Evolutionary conservation across 2,113 vertebrate species (phyloP).

Genomic region (Charina bottae): DNA sequence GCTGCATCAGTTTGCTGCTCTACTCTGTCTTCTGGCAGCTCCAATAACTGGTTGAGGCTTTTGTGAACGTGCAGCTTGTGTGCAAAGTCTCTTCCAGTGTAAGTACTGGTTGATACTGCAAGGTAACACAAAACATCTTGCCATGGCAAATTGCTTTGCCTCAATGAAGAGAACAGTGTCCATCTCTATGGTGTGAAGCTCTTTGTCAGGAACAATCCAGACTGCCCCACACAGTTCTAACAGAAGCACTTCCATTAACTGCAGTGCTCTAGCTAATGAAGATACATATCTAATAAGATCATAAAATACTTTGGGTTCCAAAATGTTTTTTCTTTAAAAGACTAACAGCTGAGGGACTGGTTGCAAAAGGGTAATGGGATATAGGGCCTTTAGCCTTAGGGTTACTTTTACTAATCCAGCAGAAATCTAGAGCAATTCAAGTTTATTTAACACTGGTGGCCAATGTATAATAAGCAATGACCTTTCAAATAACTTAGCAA

Average conservation of each 20-base stretch:
- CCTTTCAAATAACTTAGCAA: not conserved
- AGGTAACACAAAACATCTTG: not conserved
- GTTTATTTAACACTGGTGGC: conserved; percentile 9
- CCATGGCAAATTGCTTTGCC: not conserved
- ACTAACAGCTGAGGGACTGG: conserved; percentile 7
- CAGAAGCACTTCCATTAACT: not conserved
- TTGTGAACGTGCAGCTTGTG: not conserved
- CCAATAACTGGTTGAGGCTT: not conserved
- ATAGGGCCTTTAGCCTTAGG: conserved; percentile 1
- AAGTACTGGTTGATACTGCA: not conserved
- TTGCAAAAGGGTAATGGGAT: not conserved
- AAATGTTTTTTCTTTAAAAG: conserved; percentile 1
- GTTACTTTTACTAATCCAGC: not conserved
- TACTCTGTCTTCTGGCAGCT: not conserved
- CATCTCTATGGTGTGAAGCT: not conserved
- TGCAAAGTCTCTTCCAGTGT: not conserved
- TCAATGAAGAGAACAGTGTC: not conserved
- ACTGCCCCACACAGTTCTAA: not conserved
- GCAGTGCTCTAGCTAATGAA: not conserved
- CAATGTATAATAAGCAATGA: conserved; percentile 5
- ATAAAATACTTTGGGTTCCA: conserved; percentile 19
- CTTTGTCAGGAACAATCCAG: not conserved
- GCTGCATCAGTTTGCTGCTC: not conserved
- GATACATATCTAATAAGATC: not conserved
- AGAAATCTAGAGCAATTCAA: not conserved